Conservation (phyloP, 1,140 invertebrate species). For the Ceratitis capitata region DNA sequence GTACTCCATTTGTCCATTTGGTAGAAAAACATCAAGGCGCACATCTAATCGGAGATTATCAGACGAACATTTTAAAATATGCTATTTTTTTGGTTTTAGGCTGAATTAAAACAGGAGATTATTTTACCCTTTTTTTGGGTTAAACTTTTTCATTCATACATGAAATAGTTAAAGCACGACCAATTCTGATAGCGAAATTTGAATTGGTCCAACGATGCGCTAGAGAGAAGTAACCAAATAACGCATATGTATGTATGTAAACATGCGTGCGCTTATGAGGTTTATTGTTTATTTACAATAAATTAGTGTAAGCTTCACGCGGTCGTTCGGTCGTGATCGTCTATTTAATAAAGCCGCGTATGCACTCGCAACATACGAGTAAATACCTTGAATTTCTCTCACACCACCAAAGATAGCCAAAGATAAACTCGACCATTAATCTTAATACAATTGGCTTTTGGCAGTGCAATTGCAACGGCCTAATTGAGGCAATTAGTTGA, state of each 20-base stretch:
- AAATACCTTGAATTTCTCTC: constrained; percentile 7
- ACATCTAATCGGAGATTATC: too few relatives aligned
- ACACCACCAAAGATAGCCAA: not conserved
- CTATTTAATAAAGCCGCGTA: not conserved
- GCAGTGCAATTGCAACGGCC: constrained; percentile 58
- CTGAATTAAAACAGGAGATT: too few relatives aligned
- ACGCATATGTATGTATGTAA: not conserved
- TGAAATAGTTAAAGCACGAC: too few relatives aligned
- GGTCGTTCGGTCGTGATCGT: not conserved
- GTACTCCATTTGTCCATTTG: too few relatives aligned
- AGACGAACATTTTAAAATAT: too few relatives aligned
- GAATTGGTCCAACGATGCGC: too few relatives aligned
- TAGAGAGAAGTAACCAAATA: too few relatives aligned
- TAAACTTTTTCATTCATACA: too few relatives aligned
- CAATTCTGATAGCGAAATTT: too few relatives aligned
- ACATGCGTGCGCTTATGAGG: not conserved
- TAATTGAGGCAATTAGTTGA: constrained; percentile 63
- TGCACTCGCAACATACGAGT: not conserved
- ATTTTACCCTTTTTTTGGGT: too few relatives aligned
- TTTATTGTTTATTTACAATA: constrained; percentile 13
- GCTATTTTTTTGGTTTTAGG: too few relatives aligned
- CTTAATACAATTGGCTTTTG: constrained; percentile 64
- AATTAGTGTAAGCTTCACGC: not conserved
- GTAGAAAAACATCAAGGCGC: too few relatives aligned
- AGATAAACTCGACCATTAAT: constrained; percentile 54